Conservation (phyloP, 2,797 vertebrate species). For the Myiotriccus ornatus region DNA sequence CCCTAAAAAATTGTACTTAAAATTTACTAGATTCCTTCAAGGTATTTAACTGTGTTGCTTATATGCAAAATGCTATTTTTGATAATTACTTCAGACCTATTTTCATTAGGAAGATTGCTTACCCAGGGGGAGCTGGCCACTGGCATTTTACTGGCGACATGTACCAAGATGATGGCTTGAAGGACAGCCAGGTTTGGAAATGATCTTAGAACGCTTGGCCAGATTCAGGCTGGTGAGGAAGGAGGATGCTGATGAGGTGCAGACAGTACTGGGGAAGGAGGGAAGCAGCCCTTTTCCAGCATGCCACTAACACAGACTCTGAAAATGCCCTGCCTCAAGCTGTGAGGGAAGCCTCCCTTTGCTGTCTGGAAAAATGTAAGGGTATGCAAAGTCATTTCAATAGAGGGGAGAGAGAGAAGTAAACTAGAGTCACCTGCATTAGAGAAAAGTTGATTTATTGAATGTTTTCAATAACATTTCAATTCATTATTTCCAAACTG, state of each 20-base stretch:
- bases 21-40: slow-evolving; percentile 47
- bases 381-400: slow-evolving; percentile 34
- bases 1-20: slow-evolving; percentile 35
- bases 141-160: neutral
- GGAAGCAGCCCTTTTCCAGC: slow-evolving; percentile 27
- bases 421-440: neutral
- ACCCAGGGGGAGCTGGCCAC: neutral
- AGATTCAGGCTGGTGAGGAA: neutral
- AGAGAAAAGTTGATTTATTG: neutral
- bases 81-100: slow-evolving; percentile 22
- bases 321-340: neutral
- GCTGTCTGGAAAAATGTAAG: neutral
- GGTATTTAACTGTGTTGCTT: slow-evolving; percentile 30
- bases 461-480: no score
- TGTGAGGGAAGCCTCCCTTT: neutral
- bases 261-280: neutral
- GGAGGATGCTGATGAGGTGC: neutral
- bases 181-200: slow-evolving; percentile 21
- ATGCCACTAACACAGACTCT: accelerated
- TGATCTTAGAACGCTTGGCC: neutral
- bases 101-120: slow-evolving; percentile 63
- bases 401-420: neutral
- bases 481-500: neutral
- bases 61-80: slow-evolving; percentile 37
- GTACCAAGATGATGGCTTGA: slow-evolving; percentile 29